Evolutionary conservation across 2,888 invertebrate genomes (phyloP).

Genomic region (Neoscelio sp.): DNA sequence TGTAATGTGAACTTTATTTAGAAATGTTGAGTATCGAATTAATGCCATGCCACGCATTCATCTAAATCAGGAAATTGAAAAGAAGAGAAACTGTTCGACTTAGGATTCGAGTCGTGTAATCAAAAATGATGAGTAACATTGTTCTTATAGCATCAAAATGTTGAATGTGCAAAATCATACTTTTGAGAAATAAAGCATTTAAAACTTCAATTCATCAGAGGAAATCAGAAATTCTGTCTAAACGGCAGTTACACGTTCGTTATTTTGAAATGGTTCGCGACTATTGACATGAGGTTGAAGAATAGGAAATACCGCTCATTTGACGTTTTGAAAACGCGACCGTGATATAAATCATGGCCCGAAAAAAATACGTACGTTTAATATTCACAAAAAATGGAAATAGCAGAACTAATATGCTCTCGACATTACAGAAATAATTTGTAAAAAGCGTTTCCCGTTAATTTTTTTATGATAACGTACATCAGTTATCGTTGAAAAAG

Average conservation of each 20-base stretch:
- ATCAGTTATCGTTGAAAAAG: no score
- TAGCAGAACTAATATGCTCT: no score
- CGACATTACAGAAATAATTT: no score
- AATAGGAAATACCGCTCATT: conserved; percentile 49
- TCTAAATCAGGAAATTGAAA: not conserved
- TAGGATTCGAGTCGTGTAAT: conserved; percentile 15
- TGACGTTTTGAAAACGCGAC: conserved; percentile 40
- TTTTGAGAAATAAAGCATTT: conserved; percentile 15
- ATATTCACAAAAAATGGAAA: conserved; percentile 6
- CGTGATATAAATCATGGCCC: conserved; percentile 32
- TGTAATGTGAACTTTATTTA: not conserved
- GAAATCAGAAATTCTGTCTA: conserved; percentile 22
- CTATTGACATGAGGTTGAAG: conserved; percentile 47
- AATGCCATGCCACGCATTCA: no score
- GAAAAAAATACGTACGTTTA: conserved; percentile 23
- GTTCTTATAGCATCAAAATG: conserved; percentile 16
- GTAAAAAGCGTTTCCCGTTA: no score
- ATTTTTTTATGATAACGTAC: no score
- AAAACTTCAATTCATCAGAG: conserved; percentile 12
- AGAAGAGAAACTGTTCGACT: not conserved
- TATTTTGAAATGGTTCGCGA: conserved; percentile 43
- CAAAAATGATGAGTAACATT: conserved; percentile 15
- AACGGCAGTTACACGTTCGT: conserved; percentile 37
- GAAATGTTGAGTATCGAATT: not conserved
- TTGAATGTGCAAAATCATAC: conserved; percentile 1